Evolutionary conservation across 2,888 invertebrate genomes (phyloP).

Genomic region (Apantesis nais): DNA sequence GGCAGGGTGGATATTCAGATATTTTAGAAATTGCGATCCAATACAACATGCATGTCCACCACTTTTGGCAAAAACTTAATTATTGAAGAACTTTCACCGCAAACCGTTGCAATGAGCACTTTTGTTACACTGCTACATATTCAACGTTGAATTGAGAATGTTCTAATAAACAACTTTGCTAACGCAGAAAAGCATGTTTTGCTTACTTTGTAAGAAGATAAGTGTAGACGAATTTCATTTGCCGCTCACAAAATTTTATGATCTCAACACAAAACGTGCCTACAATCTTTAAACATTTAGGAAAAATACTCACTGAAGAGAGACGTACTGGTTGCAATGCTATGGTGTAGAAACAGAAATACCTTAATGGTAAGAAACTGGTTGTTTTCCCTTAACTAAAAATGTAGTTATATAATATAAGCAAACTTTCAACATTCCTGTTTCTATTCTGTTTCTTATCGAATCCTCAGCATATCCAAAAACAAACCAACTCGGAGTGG

Average conservation of each 20-base stretch:
- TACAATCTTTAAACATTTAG: neutral
- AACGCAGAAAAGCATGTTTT: neutral
- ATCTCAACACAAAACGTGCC: constrained; percentile 9
- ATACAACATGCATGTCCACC: neutral
- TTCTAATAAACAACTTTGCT: neutral
- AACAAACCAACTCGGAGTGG: neutral
- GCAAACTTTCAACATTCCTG: neutral
- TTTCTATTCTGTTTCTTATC: neutral
- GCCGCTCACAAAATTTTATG: constrained; percentile 8
- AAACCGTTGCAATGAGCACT: neutral
- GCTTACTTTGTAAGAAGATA: constrained; percentile 1
- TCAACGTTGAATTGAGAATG: neutral
- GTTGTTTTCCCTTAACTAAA: neutral
- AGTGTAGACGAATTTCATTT: constrained; percentile 8
- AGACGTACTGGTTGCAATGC: neutral
- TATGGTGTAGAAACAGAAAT: neutral
- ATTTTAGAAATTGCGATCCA: neutral
- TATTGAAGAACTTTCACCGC: neutral
- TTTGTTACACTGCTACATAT: neutral
- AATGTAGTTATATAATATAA: neutral
- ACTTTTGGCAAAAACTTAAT: neutral
- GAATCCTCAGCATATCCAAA: neutral
- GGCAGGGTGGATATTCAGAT: neutral
- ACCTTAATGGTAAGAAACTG: neutral
- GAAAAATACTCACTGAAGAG: neutral